A percentile compares a stretch with the other conserved stretches of the same genome.
phyloP scores from a whole-genome alignment of 92 coral and sea anemone species.

The Umimayanthus kanabou region DNA sequence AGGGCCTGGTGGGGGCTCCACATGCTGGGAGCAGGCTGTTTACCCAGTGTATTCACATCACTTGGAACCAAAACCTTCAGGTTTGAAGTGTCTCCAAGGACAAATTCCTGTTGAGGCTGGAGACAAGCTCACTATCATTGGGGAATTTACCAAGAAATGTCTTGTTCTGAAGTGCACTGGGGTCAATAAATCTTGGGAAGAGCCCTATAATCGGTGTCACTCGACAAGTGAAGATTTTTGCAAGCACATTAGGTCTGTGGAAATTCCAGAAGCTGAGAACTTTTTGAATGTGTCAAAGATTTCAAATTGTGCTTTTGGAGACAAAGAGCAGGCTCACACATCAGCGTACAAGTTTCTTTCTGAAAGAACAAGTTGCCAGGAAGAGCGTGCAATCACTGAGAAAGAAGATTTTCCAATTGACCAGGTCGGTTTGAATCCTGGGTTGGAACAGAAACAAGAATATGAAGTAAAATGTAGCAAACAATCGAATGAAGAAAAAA shows the following conservation, averaged over 20 bases:
- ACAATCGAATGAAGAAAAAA: not conserved
- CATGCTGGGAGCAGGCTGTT: slow-evolving; percentile 99
- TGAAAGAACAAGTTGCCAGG: not conserved
- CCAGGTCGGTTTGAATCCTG: not conserved
- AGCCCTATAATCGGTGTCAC: too few species aligned
- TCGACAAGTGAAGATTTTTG: not conserved
- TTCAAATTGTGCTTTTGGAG: not conserved
- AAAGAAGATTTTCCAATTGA: not conserved
- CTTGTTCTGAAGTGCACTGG: slow-evolving; percentile 58
- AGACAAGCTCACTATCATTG: slow-evolving; percentile 49
- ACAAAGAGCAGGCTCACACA: not conserved
- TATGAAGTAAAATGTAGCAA: not conserved
- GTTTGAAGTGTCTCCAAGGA: slow-evolving; percentile 4
- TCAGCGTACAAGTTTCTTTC: not conserved
- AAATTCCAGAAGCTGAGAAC: not conserved
- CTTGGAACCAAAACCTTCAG: not conserved
- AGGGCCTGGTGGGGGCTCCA: slow-evolving; percentile 79
- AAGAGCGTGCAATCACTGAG: not conserved
- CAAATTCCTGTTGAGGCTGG: slow-evolving; percentile 52
- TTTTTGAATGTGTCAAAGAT: not conserved
- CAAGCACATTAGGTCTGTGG: not conserved
- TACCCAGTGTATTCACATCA: slow-evolving; percentile 70
- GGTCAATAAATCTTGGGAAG: not conserved
- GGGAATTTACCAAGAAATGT: slow-evolving; percentile 56
- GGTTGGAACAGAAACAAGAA: not conserved